These are phyloP conservation scores for Euphysa ruthae DNA, from an alignment of 30 jellyfish, hydroid and myxozoan species.

Conservation along the genomic window DNA sequence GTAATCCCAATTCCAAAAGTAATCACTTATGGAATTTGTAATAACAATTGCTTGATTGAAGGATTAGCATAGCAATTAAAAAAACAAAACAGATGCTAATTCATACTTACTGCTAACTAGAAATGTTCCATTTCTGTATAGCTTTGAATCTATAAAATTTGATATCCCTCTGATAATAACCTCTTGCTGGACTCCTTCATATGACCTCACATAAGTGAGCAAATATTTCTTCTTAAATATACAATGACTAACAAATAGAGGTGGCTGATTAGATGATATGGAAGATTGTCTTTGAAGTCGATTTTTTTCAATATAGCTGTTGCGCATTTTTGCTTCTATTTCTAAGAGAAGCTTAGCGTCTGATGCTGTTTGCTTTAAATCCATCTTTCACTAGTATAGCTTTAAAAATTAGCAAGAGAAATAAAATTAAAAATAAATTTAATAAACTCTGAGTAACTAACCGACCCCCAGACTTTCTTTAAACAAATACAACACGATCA, in stretches of 20 bases:
- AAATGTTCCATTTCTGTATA: constrained; percentile 14
- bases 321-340: not conserved
- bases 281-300: constrained; percentile 9
- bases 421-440: not conserved
- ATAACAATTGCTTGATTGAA: no score
- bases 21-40: no score
- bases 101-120: constrained; percentile 15
- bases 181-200: constrained; percentile 11
- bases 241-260: constrained; percentile 24
- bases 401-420: not conserved
- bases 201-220: constrained; percentile 13
- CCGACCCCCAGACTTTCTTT: no score
- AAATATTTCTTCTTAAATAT: constrained; percentile 11
- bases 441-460: no score
- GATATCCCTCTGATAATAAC: constrained; percentile 4
- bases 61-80: no score
- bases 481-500: no score
- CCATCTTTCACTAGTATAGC: not conserved
- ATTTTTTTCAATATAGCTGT: constrained; percentile 2
- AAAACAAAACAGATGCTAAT: not conserved
- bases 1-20: no score
- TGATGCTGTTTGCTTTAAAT: not conserved
- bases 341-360: not conserved
- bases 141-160: constrained; percentile 3
- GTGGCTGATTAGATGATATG: not conserved